These are phyloP conservation scores for Pedionomus torquatus DNA, from an alignment of 2,113 vertebrate genomes.

Conservation along the genomic window DNA sequence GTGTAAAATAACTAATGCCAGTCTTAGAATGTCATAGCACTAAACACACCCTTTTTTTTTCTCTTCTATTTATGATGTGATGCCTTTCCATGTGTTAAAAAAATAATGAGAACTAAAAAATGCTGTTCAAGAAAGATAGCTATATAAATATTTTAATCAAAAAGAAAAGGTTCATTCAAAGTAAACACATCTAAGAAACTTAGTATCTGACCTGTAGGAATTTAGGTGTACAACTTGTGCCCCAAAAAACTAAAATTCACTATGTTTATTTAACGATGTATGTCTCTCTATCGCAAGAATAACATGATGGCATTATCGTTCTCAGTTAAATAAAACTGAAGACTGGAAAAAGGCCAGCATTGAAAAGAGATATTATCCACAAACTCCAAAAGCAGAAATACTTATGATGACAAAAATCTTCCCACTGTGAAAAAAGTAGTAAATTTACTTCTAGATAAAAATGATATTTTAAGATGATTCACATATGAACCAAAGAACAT, in stretches of 20 bases:
- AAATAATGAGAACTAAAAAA: not conserved
- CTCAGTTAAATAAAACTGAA: conserved; percentile 14
- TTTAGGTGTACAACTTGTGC: not conserved
- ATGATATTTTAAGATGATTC: not conserved
- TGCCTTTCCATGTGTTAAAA: not conserved
- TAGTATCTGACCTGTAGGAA: not conserved
- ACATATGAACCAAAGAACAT: not conserved
- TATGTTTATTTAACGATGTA: not conserved
- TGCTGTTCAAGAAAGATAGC: not conserved
- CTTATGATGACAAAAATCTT: not conserved
- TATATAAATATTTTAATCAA: not conserved
- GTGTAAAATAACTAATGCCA: not conserved
- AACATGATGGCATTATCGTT: not conserved
- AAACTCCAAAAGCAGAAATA: not conserved
- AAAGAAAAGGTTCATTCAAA: not conserved
- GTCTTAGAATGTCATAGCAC: not conserved
- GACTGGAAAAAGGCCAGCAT: not conserved
- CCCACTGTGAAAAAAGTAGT: not conserved
- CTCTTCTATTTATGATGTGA: not conserved
- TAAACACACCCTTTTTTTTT: not conserved
- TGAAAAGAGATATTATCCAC: not conserved
- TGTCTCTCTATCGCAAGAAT: not conserved
- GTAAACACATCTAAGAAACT: not conserved
- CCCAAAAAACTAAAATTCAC: not conserved
- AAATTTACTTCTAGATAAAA: conserved; percentile 1